A percentile compares a stretch with the other conserved stretches of the same genome.
Evolutionary conservation across 2,113 vertebrate genomes (phyloP).

Genomic region (Synodontis membranacea): DNA sequence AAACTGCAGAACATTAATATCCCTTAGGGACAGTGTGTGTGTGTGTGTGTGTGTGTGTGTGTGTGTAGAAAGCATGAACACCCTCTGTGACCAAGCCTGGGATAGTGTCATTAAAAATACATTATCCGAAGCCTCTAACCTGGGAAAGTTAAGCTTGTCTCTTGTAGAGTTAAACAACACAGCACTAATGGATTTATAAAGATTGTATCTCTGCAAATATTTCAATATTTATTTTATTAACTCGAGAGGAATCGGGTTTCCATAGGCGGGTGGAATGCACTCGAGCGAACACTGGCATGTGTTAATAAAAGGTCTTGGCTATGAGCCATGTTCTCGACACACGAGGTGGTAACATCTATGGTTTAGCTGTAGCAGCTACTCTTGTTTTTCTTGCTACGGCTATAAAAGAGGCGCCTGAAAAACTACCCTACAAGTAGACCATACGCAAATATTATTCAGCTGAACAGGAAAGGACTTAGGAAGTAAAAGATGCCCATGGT

Average conservation of each 20-base stretch:
- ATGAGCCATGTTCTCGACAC: constrained; percentile 5
- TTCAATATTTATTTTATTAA: constrained; percentile 65
- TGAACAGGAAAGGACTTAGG: background rate
- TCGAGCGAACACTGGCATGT: constrained; percentile 18
- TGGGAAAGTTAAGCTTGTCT: constrained; percentile 54
- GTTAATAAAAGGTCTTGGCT: constrained; percentile 46
- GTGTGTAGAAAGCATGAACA: constrained; percentile 6
- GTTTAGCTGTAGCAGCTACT: background rate
- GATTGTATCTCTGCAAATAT: constrained; percentile 60
- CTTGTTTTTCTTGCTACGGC: background rate
- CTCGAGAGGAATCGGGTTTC: constrained; percentile 47
- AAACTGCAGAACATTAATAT: constrained; percentile 14
- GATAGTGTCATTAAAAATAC: constrained; percentile 59
- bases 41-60: constrained; percentile 18
- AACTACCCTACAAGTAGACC: background rate
- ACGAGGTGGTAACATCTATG: background rate
- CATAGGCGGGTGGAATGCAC: constrained; percentile 41
- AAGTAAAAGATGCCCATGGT: background rate
- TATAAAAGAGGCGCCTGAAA: background rate
- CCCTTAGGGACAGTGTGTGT: background rate
- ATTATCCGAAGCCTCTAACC: constrained; percentile 54
- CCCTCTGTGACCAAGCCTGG: constrained; percentile 35
- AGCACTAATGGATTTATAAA: constrained; percentile 59
- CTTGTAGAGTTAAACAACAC: constrained; percentile 55
- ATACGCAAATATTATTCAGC: background rate